These are phyloP conservation scores for Chironomus tentans DNA, from an alignment of 2,888 invertebrate species.

Conservation along the genomic window DNA sequence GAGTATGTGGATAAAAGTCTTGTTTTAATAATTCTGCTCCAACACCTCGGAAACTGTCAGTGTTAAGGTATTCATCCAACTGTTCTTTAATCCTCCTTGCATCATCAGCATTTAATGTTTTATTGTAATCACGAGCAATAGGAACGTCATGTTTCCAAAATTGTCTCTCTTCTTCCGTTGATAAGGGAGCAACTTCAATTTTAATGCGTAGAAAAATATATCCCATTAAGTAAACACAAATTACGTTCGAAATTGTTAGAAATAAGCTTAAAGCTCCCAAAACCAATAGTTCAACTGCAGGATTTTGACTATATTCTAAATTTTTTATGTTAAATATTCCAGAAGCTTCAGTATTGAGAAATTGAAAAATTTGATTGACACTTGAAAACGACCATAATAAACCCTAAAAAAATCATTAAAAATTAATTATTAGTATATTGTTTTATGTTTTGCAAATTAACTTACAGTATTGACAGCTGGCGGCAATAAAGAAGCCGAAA, in stretches of 20 bases:
- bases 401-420: no score
- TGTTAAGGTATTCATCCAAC: constrained; percentile 33
- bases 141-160: constrained; percentile 59
- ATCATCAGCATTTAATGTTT: constrained; percentile 38
- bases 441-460: no score
- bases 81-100: constrained; percentile 38
- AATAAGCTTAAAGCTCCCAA: constrained; percentile 61
- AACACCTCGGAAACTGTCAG: constrained; percentile 9
- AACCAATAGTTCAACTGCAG: constrained; percentile 51
- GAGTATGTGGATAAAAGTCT: neutral
- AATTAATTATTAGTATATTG: no score
- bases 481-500: constrained; percentile 69
- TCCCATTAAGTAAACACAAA: constrained; percentile 61
- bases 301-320: constrained; percentile 50
- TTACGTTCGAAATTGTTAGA: constrained; percentile 62
- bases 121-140: constrained; percentile 50
- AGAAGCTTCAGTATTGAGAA: constrained; percentile 36
- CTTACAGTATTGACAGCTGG: constrained; percentile 71
- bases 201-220: constrained; percentile 57
- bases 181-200: constrained; percentile 49
- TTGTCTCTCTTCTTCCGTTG: constrained; percentile 42
- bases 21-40: constrained; percentile 7
- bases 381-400: constrained; percentile 51
- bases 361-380: constrained; percentile 36
- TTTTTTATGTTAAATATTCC: constrained; percentile 40